Base-by-base conservation (phyloP, 2,797 vertebrate genomes). In the Chloroceryle amazona region DNA sequence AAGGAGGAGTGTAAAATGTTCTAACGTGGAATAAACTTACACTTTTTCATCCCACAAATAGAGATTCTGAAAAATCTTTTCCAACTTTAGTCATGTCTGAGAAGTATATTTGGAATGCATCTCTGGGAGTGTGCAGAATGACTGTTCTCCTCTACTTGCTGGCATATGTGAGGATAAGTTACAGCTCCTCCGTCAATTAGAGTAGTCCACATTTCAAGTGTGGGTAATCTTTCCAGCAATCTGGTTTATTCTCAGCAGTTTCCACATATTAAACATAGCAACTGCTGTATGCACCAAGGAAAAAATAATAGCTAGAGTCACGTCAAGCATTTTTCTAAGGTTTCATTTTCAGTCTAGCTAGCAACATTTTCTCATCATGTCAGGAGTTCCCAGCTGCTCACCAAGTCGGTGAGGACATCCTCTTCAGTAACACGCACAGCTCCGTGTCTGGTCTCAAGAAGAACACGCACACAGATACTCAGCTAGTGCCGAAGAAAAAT, bases 281-380 rank as follows among this genome's bases (percentile, higher is more conserved):
- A 51, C 28, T 52, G 51, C 29, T 52, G 51, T 31, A 28, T 29
- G 54, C 35, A 86, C 67, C 74, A 84, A 83, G 71, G 65, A 85
- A 72, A 70, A 31, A 29, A 37, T 20, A 92, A 67, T 28, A 90
- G 46, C 87, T 61, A 81, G 23, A 76, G 63, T 68, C 16, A 65
- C 8, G 39, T 89, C 51, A 89, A 86, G 76, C 16, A 46, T 66
- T 80, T 81, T 87, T 76, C 47, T 58, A 75, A 91, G 33, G 82
- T 84, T 95, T 92, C 83, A 86, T 62, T 85, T 90, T 82, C 83
- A 90, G 47, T 68, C 81, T 71, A 49, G 42, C 62, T 71, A 89
- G 33, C 14, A 58, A 12, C 4, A n/a, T 41, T 85, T 86, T 63
- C 83, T 82, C 52, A 35, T 60, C 47, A 13, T 20, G 8, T 37